Conservation (phyloP, 2,888 invertebrate genomes). For the Caenorhabditis doughertyi region DNA sequence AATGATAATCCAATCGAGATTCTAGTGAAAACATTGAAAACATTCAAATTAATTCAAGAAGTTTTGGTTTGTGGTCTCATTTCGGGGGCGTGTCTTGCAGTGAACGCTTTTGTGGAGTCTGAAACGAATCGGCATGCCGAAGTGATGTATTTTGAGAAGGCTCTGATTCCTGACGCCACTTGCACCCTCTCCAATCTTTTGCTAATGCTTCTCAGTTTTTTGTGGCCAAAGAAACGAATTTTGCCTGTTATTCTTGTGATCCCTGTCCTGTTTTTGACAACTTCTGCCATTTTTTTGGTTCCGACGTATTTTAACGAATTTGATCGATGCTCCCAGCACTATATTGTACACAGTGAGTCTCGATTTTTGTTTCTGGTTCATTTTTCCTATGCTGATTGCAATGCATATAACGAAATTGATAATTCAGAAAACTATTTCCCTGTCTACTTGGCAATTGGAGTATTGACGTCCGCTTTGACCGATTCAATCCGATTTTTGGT, state of each 20-base stretch:
- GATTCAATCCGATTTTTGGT: conserved; percentile 43
- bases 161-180: conserved; percentile 19
- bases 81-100: conserved; percentile 23
- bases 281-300: conserved; percentile 1
- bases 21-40: conserved; percentile 28
- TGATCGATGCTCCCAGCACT: conserved; percentile 24
- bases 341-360: conserved; percentile 12
- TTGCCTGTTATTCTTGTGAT: conserved; percentile 35
- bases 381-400: too few species aligned
- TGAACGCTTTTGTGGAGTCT: conserved; percentile 32
- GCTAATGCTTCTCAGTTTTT: neutral
- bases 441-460: neutral
- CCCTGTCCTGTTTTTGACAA: conserved; percentile 8
- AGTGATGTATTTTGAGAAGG: conserved; percentile 43
- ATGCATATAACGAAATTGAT: too few species aligned
- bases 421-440: conserved; percentile 29
- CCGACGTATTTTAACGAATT: neutral
- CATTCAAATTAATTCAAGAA: conserved; percentile 49
- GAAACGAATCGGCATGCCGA: conserved; percentile 27
- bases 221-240: conserved; percentile 36
- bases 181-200: conserved; percentile 4
- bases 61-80: conserved; percentile 44
- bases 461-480: conserved; percentile 24
- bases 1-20: conserved; percentile 41
- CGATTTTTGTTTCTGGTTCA: too few species aligned